Evolutionary conservation across 2,888 invertebrate species (phyloP).

Genomic region (Nomada goodeniana): DNA sequence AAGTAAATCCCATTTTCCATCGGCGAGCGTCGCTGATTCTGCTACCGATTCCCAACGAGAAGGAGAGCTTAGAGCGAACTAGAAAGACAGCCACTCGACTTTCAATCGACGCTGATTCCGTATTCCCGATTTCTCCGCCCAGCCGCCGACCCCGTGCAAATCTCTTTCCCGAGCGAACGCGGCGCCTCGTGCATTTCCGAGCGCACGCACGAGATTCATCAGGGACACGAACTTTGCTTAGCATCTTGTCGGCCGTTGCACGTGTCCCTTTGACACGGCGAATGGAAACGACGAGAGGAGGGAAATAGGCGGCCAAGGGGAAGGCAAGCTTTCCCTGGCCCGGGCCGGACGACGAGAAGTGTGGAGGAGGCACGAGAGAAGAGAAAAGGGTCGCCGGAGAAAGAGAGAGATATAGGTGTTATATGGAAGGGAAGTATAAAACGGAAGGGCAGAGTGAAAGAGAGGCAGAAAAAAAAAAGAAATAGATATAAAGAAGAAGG

Average conservation of each 20-base stretch:
- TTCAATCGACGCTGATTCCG: constrained; percentile 46
- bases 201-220: constrained; percentile 46
- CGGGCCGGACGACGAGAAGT: constrained; percentile 36
- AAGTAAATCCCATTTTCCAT: constrained; percentile 37
- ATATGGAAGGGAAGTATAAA: constrained; percentile 29
- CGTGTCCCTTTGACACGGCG: constrained; percentile 26
- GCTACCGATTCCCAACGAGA: constrained; percentile 7
- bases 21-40: constrained; percentile 35
- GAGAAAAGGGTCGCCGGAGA: constrained; percentile 32
- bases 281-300: constrained; percentile 38
- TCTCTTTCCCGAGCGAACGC: neutral
- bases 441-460: constrained; percentile 46
- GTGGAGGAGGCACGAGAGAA: constrained; percentile 20
- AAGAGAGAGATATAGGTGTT: constrained; percentile 42
- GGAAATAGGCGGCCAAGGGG: constrained; percentile 41
- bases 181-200: neutral
- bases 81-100: constrained; percentile 35
- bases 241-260: constrained; percentile 57
- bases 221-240: constrained; percentile 54
- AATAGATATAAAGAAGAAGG: constrained; percentile 46
- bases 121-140: constrained; percentile 14
- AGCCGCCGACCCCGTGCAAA: constrained; percentile 5
- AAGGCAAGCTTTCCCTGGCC: constrained; percentile 39
- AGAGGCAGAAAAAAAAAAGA: constrained; percentile 44
- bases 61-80: neutral